Evolutionary conservation across 2,888 invertebrate genomes (phyloP).

Genomic region (Schizaphis graminum): DNA sequence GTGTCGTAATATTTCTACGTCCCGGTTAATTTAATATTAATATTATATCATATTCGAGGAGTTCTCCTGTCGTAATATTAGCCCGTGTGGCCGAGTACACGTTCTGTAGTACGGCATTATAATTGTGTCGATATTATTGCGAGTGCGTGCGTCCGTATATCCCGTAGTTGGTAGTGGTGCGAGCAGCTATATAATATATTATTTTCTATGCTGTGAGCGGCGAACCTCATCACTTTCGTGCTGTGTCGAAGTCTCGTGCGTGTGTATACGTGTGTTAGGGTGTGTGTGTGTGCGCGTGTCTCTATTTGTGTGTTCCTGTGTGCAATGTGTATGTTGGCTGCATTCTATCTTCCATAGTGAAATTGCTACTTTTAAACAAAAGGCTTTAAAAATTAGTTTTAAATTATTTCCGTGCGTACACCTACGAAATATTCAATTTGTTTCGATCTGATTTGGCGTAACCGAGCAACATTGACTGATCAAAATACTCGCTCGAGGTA

Average conservation of each 20-base stretch:
- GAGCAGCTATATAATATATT: background rate
- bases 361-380: slow-evolving; percentile 56
- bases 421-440: background rate
- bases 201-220: background rate
- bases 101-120: background rate
- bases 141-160: slow-evolving; percentile 57
- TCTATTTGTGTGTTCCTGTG: background rate
- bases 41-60: background rate
- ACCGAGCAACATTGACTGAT: background rate
- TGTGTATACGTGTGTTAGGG: background rate
- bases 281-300: background rate
- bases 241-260: slow-evolving; percentile 27
- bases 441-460: background rate
- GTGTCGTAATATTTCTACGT: background rate
- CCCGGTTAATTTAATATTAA: background rate
- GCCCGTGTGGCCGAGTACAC: background rate
- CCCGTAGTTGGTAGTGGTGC: slow-evolving; percentile 61
- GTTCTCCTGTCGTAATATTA: background rate
- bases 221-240: slow-evolving; percentile 29
- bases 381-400: slow-evolving; percentile 31
- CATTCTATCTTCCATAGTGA: slow-evolving; percentile 59
- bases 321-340: slow-evolving; percentile 55
- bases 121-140: slow-evolving; percentile 43
- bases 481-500: background rate
- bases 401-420: background rate